Conservation (phyloP, 2,113 vertebrate species). For the Rattus rattus region DNA sequence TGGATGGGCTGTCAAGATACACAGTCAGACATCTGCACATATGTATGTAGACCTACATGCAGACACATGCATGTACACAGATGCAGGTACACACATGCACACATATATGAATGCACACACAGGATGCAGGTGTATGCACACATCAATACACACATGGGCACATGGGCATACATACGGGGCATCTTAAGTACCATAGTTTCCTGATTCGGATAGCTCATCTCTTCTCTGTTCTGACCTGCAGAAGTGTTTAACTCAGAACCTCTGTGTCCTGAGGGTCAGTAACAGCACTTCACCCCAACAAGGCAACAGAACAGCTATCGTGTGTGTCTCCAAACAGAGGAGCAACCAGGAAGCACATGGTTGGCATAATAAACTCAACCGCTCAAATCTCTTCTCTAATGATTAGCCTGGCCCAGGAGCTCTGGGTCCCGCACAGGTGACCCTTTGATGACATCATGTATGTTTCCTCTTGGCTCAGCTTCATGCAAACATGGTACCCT, state of each 20-base stretch:
- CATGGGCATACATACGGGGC: too few relatives aligned
- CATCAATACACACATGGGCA: background rate
- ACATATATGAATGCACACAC: background rate
- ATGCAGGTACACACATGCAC: background rate
- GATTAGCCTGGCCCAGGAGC: slow-evolving; percentile 6
- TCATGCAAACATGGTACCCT: background rate
- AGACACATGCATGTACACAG: background rate
- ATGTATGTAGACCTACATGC: background rate
- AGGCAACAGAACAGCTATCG: background rate
- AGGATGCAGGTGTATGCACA: background rate
- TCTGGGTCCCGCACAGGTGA: slow-evolving; percentile 3
- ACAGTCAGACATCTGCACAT: background rate
- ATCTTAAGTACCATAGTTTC: background rate
- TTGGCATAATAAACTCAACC: background rate
- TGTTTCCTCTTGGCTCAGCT: slow-evolving; percentile 44
- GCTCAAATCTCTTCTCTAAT: slow-evolving; percentile 44
- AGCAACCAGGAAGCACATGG: slow-evolving; percentile 24
- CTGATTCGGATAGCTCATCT: background rate
- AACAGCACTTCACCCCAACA: background rate
- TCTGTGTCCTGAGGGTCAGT: background rate
- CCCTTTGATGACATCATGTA: slow-evolving; percentile 4
- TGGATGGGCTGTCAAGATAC: background rate
- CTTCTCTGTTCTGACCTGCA: background rate
- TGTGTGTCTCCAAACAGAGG: slow-evolving; percentile 37
- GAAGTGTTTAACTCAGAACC: background rate